Conservation (phyloP, 2,888 invertebrate species). For the Agrenia bidenticulata region DNA sequence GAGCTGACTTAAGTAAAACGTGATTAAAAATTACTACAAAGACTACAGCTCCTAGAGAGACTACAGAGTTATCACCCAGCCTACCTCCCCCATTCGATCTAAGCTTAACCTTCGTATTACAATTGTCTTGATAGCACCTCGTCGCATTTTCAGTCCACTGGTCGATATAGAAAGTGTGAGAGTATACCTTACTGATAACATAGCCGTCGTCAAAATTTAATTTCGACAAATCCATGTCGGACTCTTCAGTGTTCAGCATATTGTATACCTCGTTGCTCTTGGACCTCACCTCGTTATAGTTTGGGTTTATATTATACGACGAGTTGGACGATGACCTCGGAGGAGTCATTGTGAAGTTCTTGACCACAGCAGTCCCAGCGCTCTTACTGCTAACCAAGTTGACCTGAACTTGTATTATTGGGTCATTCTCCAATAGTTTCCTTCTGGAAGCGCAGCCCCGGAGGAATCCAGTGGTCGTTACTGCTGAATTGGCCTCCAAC, state of each 20-base stretch:
- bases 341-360: neutral
- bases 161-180: conserved; percentile 50
- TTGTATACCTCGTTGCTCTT: conserved; percentile 3
- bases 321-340: no score
- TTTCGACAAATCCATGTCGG: neutral
- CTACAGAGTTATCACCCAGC: no score
- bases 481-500: conserved; percentile 27
- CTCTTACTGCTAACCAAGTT: no score
- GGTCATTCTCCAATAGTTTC: conserved; percentile 41
- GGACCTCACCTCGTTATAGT: neutral
- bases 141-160: conserved; percentile 46
- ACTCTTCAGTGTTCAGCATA: conserved; percentile 4
- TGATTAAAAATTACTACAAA: neutral
- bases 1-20: neutral
- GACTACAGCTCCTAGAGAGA: neutral
- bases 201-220: conserved; percentile 36
- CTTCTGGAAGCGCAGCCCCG: conserved; percentile 50
- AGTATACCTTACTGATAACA: conserved; percentile 40
- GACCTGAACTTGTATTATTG: conserved; percentile 44
- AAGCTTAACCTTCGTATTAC: conserved; percentile 42
- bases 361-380: neutral
- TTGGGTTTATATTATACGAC: neutral
- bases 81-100: conserved; percentile 8
- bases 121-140: conserved; percentile 44
- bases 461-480: conserved; percentile 43